Percentiles rank a stretch among this genome's conserved stretches.
These are phyloP conservation scores for Tinea semifulvella DNA, from an alignment of 2,888 invertebrate genomes.

Conservation along the genomic window DNA sequence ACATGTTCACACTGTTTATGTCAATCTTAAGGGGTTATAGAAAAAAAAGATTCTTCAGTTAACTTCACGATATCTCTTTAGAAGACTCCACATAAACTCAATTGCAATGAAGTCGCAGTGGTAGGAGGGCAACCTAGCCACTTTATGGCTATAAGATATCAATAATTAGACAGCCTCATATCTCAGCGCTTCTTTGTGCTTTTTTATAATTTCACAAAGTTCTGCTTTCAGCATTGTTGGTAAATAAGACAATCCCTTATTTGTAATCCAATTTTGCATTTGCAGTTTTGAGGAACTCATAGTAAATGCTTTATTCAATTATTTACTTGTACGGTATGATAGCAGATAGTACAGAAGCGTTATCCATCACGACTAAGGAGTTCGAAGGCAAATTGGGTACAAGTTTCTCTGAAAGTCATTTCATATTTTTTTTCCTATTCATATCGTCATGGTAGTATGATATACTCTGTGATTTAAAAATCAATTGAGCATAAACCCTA, in stretches of 20 bases:
- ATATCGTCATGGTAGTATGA: slow-evolving; percentile 5
- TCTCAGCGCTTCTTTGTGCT: slow-evolving; percentile 5
- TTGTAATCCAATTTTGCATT: background rate
- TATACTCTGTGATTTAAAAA: background rate
- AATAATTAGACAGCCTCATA: slow-evolving; percentile 8
- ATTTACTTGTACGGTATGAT: slow-evolving; percentile 2
- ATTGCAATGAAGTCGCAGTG: slow-evolving; percentile 9
- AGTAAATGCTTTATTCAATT: slow-evolving; percentile 2
- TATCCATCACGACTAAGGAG: slow-evolving; percentile 1
- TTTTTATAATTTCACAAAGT: no score
- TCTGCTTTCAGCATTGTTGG: no score
- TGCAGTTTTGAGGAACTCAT: no score
- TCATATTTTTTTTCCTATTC: slow-evolving; percentile 2
- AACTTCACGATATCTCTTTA: background rate
- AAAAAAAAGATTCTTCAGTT: slow-evolving; percentile 4
- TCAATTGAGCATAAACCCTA: slow-evolving; percentile 1
- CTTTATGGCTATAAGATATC: slow-evolving; percentile 3
- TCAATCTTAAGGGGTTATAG: background rate
- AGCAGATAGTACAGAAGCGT: background rate
- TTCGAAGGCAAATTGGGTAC: background rate
- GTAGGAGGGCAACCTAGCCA: background rate
- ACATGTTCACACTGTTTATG: slow-evolving; percentile 9
- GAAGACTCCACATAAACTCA: slow-evolving; percentile 12
- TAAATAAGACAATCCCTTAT: background rate
- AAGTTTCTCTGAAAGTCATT: background rate